Evolutionary conservation across 2,113 vertebrate species (phyloP).

Genomic region (Dipodomys ordii): DNA sequence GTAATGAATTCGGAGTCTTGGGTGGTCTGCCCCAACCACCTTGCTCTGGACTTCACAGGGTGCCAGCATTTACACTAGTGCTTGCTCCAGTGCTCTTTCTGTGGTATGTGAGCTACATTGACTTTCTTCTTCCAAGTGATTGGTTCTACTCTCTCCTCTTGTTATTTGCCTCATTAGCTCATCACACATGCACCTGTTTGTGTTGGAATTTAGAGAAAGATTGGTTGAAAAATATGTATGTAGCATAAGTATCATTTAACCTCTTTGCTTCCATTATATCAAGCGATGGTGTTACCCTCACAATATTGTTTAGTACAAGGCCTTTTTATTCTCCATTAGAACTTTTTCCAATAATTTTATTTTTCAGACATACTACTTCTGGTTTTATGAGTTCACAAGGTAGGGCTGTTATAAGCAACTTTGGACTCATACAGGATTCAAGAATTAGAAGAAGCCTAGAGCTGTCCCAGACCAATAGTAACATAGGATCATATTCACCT

Average conservation of each 20-base stretch:
- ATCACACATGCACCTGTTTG: not conserved
- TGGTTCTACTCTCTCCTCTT: not conserved
- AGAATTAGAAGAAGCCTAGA: not conserved
- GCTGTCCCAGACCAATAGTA: not conserved
- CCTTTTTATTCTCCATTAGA: not conserved
- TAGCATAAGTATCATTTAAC: not conserved
- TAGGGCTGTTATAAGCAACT: not conserved
- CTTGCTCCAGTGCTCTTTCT: not conserved
- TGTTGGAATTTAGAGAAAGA: not conserved
- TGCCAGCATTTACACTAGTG: no score
- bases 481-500: not conserved
- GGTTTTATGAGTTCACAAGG: not conserved
- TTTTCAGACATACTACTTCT: not conserved
- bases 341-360: not conserved
- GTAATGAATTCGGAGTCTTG: not conserved
- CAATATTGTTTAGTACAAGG: not conserved
- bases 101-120: not conserved
- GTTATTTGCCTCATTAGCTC: not conserved
- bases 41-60: not conserved
- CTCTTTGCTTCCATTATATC: not conserved
- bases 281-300: not conserved
- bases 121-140: not conserved
- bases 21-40: not conserved
- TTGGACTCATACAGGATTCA: not conserved
- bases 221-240: not conserved